Conservation (phyloP, 2,113 vertebrate genomes). For the Brachirus orientalis region DNA sequence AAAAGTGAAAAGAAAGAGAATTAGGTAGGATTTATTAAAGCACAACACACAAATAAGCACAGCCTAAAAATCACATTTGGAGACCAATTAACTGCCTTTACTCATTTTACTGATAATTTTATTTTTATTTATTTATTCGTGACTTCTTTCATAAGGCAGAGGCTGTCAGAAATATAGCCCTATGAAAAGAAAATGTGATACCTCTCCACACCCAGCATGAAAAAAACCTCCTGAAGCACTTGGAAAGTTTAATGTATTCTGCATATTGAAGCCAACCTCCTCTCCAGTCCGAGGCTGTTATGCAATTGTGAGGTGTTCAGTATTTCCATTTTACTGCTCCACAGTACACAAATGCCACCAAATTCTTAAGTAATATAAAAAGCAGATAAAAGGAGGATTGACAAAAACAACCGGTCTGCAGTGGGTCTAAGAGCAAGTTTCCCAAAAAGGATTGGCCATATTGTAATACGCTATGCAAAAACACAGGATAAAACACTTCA, state of each 20-base stretch:
- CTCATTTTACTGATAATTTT: conserved; percentile 15
- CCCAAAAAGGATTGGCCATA: neutral
- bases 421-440: conserved; percentile 1
- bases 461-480: neutral
- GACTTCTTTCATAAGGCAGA: conserved; percentile 22
- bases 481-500: neutral
- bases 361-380: conserved; percentile 70
- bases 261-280: conserved; percentile 73
- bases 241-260: conserved; percentile 75
- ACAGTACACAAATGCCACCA: conserved; percentile 64
- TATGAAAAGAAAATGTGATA: conserved; percentile 37
- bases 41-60: neutral
- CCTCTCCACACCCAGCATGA: conserved; percentile 46
- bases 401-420: conserved; percentile 20
- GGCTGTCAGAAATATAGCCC: conserved; percentile 35
- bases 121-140: neutral
- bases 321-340: conserved; percentile 74
- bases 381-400: conserved; percentile 53
- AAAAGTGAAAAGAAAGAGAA: conserved; percentile 14
- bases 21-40: neutral
- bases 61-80: conserved; percentile 8
- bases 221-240: conserved; percentile 63
- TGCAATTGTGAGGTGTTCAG: conserved; percentile 74
- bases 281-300: conserved; percentile 60
- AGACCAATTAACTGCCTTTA: conserved; percentile 27